phyloP scores from a whole-genome alignment of 2,888 invertebrate genomes.

The Oeneis ivallda region DNA sequence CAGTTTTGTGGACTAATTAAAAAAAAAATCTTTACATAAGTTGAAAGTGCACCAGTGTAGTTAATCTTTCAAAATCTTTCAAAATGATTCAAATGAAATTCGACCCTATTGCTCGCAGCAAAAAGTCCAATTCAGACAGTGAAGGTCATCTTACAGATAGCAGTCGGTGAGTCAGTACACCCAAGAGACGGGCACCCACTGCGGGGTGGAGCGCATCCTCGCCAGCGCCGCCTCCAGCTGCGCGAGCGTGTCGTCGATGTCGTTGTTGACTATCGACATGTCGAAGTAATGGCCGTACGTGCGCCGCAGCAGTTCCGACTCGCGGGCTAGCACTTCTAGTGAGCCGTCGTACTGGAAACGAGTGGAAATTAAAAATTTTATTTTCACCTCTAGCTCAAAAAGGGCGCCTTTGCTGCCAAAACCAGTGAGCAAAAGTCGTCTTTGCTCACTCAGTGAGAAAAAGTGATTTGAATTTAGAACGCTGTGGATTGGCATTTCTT shows the following conservation, averaged over 20 bases:
- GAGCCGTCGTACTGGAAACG: slow-evolving; percentile 97
- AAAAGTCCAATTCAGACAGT: slow-evolving; percentile 20
- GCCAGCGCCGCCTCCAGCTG: slow-evolving; percentile 95
- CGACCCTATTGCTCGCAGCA: neutral
- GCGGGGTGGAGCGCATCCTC: slow-evolving; percentile 93
- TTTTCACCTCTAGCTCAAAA: no score
- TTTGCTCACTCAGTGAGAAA: no score
- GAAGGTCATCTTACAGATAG: slow-evolving; percentile 35
- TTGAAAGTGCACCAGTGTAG: no score
- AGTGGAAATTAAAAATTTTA: no score
- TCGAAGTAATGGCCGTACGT: slow-evolving; percentile 99
- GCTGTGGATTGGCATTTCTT: no score
- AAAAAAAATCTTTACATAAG: no score
- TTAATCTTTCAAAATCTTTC: no score
- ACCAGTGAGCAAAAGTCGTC: no score
- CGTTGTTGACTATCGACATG: slow-evolving; percentile 98
- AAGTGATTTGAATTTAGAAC: no score
- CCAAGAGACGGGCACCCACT: slow-evolving; percentile 99
- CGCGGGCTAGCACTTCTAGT: slow-evolving; percentile 96
- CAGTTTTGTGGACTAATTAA: no score
- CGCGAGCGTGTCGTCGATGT: slow-evolving; percentile 98
- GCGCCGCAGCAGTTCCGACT: slow-evolving; percentile 97
- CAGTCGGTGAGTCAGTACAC: slow-evolving; percentile 88
- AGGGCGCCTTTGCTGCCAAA: no score
- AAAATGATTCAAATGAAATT: neutral